phyloP scores from a whole-genome alignment of 2,797 vertebrate species.

The Helicolenus hilgendorfi region DNA sequence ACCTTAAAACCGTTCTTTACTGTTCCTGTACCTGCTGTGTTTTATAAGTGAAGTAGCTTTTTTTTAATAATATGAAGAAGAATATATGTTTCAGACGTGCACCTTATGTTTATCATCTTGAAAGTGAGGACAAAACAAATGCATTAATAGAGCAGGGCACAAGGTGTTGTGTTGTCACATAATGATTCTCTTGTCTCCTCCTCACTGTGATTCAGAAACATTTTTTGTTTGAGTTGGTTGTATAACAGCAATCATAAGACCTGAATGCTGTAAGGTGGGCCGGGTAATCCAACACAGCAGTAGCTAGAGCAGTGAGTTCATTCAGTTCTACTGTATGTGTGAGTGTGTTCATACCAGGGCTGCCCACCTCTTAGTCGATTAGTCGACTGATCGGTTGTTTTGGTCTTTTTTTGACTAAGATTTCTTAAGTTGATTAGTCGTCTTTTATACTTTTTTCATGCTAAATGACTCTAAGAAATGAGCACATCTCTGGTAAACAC shows the following conservation, averaged over 20 bases:
- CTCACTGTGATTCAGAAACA: constrained; percentile 31
- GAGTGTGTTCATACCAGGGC: neutral
- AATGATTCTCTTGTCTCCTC: neutral
- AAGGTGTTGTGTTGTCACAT: neutral
- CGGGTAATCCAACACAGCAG: constrained; percentile 4
- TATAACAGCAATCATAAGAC: constrained; percentile 36
- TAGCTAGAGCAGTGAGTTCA: neutral
- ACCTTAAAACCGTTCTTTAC: neutral
- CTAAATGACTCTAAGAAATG: too few relatives aligned
- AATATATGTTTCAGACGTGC: neutral
- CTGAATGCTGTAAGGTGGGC: constrained; percentile 14
- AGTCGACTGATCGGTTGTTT: too few relatives aligned
- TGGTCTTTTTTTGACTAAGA: too few relatives aligned
- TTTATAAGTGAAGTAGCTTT: neutral
- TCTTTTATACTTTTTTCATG: too few relatives aligned
- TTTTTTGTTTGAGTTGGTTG: constrained; percentile 14
- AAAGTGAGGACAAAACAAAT: neutral
- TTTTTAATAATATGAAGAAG: neutral
- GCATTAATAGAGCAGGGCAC: neutral
- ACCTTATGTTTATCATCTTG: neutral
- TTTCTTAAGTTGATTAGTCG: too few relatives aligned
- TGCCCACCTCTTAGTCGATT: rapidly evolving
- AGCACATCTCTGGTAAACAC: too few relatives aligned
- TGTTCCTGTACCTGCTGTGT: neutral
- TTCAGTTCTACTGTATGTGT: neutral